Percentiles rank a stretch among this genome's conserved stretches.
phyloP scores from a whole-genome alignment of 2,888 invertebrate genomes.

The Phaedon cochleariae region DNA sequence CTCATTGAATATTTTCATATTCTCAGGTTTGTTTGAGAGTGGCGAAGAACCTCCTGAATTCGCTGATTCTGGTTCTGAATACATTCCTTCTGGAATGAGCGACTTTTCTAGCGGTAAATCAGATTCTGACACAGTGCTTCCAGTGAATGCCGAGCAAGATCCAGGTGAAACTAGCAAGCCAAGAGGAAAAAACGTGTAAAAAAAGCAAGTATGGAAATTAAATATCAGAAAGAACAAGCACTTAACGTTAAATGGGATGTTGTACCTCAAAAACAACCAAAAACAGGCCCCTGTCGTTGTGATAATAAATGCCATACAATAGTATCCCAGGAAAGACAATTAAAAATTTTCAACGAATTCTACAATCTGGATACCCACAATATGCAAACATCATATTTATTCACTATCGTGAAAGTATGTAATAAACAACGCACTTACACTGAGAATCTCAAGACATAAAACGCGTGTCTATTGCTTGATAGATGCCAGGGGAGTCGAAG shows the following conservation, averaged over 20 bases:
- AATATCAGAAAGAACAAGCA: neutral
- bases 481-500: slow-evolving; percentile 12
- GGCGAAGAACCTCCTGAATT: slow-evolving; percentile 4
- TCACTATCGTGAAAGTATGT: slow-evolving; percentile 18
- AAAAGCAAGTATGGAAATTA: neutral
- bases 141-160: neutral
- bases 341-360: slow-evolving; percentile 13
- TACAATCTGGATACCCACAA: slow-evolving; percentile 21
- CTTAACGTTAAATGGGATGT: neutral
- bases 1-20: too few species aligned
- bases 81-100: neutral
- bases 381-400: slow-evolving; percentile 29
- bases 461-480: slow-evolving; percentile 23
- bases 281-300: slow-evolving; percentile 11
- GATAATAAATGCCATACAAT: slow-evolving; percentile 16
- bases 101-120: too few species aligned
- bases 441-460: slow-evolving; percentile 14
- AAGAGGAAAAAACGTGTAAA: too few species aligned
- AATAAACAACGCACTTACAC: slow-evolving; percentile 12
- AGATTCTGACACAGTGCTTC: neutral
- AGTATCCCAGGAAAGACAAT: slow-evolving; percentile 23
- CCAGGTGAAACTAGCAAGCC: neutral
- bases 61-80: slow-evolving; percentile 20
- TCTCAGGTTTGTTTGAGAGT: neutral
- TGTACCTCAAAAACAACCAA: neutral